These are phyloP conservation scores for Sebastes nivosus DNA, from an alignment of 2,797 vertebrate species.

Conservation along the genomic window DNA sequence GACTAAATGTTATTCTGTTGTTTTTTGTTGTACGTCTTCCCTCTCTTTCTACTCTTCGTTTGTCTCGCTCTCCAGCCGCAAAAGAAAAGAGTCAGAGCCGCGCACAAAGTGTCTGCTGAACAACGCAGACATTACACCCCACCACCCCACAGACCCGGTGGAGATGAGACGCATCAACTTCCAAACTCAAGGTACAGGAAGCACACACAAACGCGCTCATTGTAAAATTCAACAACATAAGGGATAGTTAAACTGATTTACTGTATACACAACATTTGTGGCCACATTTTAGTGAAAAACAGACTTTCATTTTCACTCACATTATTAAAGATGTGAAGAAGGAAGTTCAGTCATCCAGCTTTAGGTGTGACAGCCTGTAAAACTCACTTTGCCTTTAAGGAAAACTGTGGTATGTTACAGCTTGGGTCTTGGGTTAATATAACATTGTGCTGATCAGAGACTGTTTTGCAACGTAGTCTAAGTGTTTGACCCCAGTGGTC, in stretches of 20 bases:
- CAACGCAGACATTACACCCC: conserved; percentile 92
- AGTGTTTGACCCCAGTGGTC: background rate
- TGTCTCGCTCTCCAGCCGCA: conserved; percentile 81
- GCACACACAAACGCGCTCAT: background rate
- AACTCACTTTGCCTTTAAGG: background rate
- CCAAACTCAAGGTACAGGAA: conserved; percentile 91
- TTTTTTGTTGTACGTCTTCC: conserved; percentile 46
- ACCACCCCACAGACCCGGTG: conserved; percentile 97
- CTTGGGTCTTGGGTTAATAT: background rate
- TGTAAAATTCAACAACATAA: background rate
- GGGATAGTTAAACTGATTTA: background rate
- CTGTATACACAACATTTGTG: background rate
- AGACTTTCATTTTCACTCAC: background rate
- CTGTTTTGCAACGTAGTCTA: background rate
- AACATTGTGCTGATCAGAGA: background rate
- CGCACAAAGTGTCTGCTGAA: conserved; percentile 95
- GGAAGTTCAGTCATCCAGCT: background rate
- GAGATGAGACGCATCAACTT: conserved; percentile 99
- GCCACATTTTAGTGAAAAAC: background rate
- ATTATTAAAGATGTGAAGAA: background rate
- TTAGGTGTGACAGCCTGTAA: background rate
- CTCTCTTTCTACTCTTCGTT: conserved; percentile 12
- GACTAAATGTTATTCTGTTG: conserved; percentile 13
- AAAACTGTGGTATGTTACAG: background rate
- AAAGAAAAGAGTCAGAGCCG: conserved; percentile 95